These are phyloP conservation scores for Daboia siamensis DNA, from an alignment of 2,113 vertebrate genomes.

Conservation along the genomic window DNA sequence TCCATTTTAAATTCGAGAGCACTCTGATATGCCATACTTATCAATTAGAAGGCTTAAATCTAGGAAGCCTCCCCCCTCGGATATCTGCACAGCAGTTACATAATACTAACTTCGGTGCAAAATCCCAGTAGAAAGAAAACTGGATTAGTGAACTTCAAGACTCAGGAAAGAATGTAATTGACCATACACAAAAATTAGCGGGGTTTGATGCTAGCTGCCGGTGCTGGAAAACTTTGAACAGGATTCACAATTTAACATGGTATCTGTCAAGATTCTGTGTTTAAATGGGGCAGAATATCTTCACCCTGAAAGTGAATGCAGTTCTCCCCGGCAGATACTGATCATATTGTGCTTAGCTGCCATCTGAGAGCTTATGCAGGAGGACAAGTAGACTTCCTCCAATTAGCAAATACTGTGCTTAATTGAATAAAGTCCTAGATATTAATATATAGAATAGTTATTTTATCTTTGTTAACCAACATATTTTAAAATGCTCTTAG, in stretches of 20 bases:
- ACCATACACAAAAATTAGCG: neutral
- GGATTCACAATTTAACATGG: neutral
- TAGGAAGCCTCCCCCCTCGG: too few relatives aligned
- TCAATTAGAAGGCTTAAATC: neutral
- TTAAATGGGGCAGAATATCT: too few relatives aligned
- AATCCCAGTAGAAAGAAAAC: neutral
- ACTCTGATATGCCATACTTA: neutral
- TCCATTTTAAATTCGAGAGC: neutral
- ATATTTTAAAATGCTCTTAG: neutral
- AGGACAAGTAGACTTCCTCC: neutral
- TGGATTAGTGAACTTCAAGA: neutral
- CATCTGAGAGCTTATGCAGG: neutral
- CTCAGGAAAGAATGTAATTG: neutral
- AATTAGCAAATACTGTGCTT: neutral
- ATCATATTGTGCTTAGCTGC: neutral
- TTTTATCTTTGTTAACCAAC: neutral
- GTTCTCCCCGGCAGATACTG: neutral
- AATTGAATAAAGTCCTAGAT: neutral
- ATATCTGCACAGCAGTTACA: neutral
- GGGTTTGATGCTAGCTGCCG: neutral
- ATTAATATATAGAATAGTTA: neutral
- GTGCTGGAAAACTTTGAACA: neutral
- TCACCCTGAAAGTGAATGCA: too few relatives aligned
- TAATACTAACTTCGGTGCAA: neutral
- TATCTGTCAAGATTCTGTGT: neutral